Evolutionary conservation across 2,797 vertebrate species (phyloP), one percentile per base, ranked within the genome.

Genomic region (Mus minutoides): DNA sequence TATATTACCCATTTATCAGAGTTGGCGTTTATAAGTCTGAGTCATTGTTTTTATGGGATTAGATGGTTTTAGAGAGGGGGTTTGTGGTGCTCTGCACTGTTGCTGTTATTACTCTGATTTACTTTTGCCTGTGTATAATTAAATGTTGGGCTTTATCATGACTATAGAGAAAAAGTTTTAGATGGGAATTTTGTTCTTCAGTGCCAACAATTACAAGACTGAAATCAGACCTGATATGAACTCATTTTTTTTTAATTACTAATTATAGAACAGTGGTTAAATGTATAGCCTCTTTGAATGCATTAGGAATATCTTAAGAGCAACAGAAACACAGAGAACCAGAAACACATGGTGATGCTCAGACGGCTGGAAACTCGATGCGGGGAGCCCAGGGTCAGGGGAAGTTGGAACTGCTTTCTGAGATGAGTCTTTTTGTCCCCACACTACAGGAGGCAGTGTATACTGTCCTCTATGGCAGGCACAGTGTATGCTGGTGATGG

Each of bases 31-130:
- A 2, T 89, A 86, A 76, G 89, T 78, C 16, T 80, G 60, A 87
- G 24, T 88, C 46, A 67, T 86, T 60, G 24, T 86, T 97, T 97
- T 78, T 54, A 58, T 94, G 37, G 60, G 34, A 80, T 94, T 91
- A 87, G 9, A 83, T 93, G 29, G 64, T 10, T 69, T 31, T 46
- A 24, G 9, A 37, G 56, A 90, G 43, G 40, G 46, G 34, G 21
- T 52, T 69, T 83, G 67, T 49, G 21, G 29, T 82, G 49, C 1
- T 69, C 56, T 92, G 11, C 71, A 56, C 54, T 83, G 26, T 88
- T 85, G 62, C 64, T 31, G 10, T 46, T 67, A 22, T 49, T 77
- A 29, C 37, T 80, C 73, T 67, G 26, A 56, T 89, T 94, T 58
- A 52, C 64, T 96, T 94, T 93, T 79, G 40, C n/a, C 13, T 94